Conservation (phyloP, 2,888 invertebrate species). For the Lepidochrysops patricia region DNA sequence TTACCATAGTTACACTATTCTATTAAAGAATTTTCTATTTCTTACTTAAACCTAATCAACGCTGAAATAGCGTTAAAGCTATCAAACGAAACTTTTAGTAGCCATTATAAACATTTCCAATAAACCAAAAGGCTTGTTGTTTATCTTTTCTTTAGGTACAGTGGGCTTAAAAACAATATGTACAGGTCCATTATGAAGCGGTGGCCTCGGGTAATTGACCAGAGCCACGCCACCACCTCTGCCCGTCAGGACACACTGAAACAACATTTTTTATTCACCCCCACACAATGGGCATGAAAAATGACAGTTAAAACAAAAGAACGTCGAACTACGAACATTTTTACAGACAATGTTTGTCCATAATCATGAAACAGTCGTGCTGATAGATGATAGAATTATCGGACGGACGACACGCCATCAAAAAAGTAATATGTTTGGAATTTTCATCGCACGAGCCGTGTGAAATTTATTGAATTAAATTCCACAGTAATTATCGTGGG, state of each 20-base stretch:
- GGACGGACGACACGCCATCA: not conserved
- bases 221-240: constrained; percentile 2
- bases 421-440: constrained; percentile 16
- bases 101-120: not conserved
- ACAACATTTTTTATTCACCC: constrained; percentile 11
- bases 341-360: not conserved
- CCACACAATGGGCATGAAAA: constrained; percentile 4
- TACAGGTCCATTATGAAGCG: constrained; percentile 6
- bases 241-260: not conserved
- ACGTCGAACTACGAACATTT: not conserved
- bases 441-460: constrained; percentile 20
- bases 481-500: constrained; percentile 24
- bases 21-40: not conserved
- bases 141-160: not conserved
- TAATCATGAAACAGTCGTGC: not conserved
- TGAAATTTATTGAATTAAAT: constrained; percentile 27
- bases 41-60: not conserved
- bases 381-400: not conserved
- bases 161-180: not conserved
- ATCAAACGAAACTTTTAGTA: not conserved
- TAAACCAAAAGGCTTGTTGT: not conserved
- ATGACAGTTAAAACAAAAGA: constrained; percentile 5
- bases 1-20: too few relatives aligned
- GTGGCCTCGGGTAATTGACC: not conserved
- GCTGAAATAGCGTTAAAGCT: not conserved